Base-by-base conservation (phyloP, 2,797 vertebrate genomes). In the Anniella stebbinsi region DNA sequence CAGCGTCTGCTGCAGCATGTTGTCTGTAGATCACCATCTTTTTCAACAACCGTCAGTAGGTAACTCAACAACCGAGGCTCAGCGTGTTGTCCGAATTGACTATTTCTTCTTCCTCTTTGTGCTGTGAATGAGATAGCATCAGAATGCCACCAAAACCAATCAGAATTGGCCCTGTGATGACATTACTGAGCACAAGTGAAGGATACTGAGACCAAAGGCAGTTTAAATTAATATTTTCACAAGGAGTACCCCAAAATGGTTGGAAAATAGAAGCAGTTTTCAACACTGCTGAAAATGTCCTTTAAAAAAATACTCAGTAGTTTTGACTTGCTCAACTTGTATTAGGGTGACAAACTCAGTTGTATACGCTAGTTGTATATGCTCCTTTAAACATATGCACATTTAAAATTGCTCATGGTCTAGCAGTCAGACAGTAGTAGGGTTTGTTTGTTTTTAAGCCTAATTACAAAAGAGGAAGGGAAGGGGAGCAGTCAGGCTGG, bases 381-480 rank as follows among this genome's bases (percentile, higher is more conserved):
- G 84, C 54, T 75, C 18, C 72, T 90, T 87, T 45, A 57, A 81
- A 45, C 33, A 51, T 54, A 77, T 82, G 80, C 25, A 41, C 8
- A 83, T 90, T 63, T 75, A 75, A 86, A 90, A 82, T 87, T 76
- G 23, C 77, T 48, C 23, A 17, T 66, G n/a, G 41, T 12, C 67
- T 87, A 41, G 73, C 73, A 54, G 60, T 87, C 54, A 80, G 21
- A 70, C 41, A 41, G 77, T 66, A 28, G 72, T 85, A 18, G 17
- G 60, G 18, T 18, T 21, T 89, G n/a, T n/a, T n/a, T n/a, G n/a
- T 77, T 78, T 78, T 80, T 78, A 89, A 85, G 75, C 80, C 66
- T 57, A 63, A 33, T 80, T 63, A 63, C 10, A 45, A 81, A 81
- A 80, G 18, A 15, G 33, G 51, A 17, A 12, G 36, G 72, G 25